Base-by-base conservation (phyloP, 2,113 vertebrate species). In the Potamarius usumacintae region DNA sequence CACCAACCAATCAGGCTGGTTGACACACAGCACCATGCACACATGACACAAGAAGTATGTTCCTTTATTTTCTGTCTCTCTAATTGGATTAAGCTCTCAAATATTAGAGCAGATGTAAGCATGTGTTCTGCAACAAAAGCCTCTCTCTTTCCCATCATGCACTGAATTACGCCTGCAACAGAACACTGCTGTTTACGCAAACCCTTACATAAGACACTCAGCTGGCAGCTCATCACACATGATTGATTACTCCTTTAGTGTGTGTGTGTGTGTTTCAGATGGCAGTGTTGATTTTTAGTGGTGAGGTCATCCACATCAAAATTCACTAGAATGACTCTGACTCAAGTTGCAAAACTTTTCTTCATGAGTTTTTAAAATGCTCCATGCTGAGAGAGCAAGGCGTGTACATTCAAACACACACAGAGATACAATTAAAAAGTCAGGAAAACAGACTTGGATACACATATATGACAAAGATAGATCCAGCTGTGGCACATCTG, bases 191-290 rank as follows among this genome's bases (percentile, higher is more conserved):
- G 77, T 34, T 34, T 57, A 34, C 7, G 7, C 53, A 80, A 80
- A 80, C n/a, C 15, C 14, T 80, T 77, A 77, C 48, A 77, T 77
- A 77, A 77, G 48, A 52, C 48, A 52, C 74, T 77, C 12, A 57
- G 53, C 10, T 80, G 77, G 53, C 27, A 63, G 60, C 53, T 76
- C 52, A 48, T 82, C 34, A 74, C 53, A 58, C 67, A 22, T 20
- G 1, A 42, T 55, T 57, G 52, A 57, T 30, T 34, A 57, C 27
- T 72, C 18, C 53, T 14, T 62, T 30, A 30, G 84, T 77, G 53
- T 78, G 71, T 77, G 42, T 77, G 42, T 71, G 85, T 84, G 87
- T 50, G 22, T 85, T 60, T 82, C 25, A 52, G 71, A 65, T 7
- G 58, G 63, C 22, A n/a, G 12, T 67, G 77, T 5, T 62, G 72